Conservation (phyloP, 2,113 vertebrate genomes). For the Leiothrix lutea region DNA sequence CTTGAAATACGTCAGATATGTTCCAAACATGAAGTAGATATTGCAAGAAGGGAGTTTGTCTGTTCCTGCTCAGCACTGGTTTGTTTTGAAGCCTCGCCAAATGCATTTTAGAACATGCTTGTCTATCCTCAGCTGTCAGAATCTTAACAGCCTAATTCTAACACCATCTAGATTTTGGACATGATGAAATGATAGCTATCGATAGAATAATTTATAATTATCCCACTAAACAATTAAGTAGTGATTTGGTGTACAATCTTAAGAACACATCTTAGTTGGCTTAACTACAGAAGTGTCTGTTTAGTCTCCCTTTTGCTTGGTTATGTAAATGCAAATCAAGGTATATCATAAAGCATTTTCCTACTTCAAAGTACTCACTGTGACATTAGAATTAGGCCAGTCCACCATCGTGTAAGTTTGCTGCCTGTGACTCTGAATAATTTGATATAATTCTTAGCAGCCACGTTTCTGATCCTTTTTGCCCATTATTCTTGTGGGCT, state of each 20-base stretch:
- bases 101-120: not conserved
- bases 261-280: not conserved
- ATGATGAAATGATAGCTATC: not conserved
- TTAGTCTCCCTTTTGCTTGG: not conserved
- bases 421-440: not conserved
- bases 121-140: not conserved
- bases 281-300: not conserved
- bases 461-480: not conserved
- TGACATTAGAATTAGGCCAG: not conserved
- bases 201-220: not conserved
- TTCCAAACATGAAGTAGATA: not conserved
- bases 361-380: not conserved
- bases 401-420: not conserved
- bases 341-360: not conserved
- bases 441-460: not conserved
- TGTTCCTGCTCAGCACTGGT: not conserved
- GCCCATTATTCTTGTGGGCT: not conserved
- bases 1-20: not conserved
- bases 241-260: not conserved
- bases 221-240: not conserved
- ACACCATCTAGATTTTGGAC: not conserved
- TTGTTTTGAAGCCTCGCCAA: conserved; percentile 1
- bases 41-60: not conserved
- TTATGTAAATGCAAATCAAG: not conserved
- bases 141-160: not conserved